A percentile compares a stretch with the other conserved stretches of the same genome.
Conservation (phyloP, 1,140 invertebrate species). For the Catajapyx aquilonaris region DNA sequence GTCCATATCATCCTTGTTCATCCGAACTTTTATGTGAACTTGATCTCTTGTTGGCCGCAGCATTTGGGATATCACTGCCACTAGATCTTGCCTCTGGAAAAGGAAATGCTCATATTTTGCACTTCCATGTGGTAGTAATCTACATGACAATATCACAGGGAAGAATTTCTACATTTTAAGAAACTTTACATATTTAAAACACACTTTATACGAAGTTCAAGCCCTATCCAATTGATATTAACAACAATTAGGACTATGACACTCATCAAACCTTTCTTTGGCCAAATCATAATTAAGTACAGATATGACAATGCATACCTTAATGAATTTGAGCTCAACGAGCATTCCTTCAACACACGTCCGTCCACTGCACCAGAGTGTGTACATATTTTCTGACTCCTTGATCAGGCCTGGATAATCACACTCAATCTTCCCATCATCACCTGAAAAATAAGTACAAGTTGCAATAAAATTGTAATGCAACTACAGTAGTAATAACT, state of each 20-base stretch:
- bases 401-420: constrained; percentile 47
- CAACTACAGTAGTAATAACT: neutral
- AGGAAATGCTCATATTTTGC: constrained; percentile 9
- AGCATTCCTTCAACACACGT: constrained; percentile 91
- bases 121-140: too few relatives aligned
- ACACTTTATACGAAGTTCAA: too few relatives aligned
- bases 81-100: constrained; percentile 69
- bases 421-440: constrained; percentile 46
- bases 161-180: too few relatives aligned
- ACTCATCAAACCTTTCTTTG: too few relatives aligned
- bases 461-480: constrained; percentile 5
- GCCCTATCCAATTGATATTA: too few relatives aligned
- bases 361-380: constrained; percentile 87
- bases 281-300: too few relatives aligned
- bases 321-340: constrained; percentile 82
- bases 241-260: too few relatives aligned
- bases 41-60: constrained; percentile 71
- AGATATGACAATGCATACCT: constrained; percentile 25
- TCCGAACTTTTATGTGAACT: constrained; percentile 58
- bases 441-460: constrained; percentile 25
- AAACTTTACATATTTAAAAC: too few relatives aligned
- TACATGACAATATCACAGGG: too few relatives aligned
- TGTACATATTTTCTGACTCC: constrained; percentile 87
- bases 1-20: constrained; percentile 81
- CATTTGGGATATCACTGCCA: constrained; percentile 65